Base-by-base conservation (phyloP, 2,888 invertebrate species). In the Lamellibrachia satsuma region DNA sequence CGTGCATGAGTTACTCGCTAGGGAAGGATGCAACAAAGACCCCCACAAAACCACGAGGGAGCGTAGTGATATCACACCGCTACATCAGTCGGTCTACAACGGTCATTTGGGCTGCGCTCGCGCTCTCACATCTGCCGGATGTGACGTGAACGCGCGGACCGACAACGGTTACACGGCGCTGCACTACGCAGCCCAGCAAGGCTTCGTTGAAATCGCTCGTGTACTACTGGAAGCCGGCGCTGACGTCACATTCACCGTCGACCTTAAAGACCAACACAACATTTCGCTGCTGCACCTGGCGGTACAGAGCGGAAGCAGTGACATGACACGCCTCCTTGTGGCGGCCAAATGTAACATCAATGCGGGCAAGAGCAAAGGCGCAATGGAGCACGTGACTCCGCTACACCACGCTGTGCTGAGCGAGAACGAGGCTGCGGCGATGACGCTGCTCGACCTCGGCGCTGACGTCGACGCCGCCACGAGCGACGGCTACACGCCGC, bases 351-450 rank as follows among this genome's bases (percentile, higher is more conserved):
- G 93, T 8, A 92, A 93, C 90, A 52, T 94, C n/a, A 94, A 94
- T 91, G 93, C 93, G 9, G 93, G 93, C 57, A 94, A 94, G 93
- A 93, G 60, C 11, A 93, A 93, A 93, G 93, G 93, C 27, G 90
- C 92, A 27, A 91, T 93, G 11, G 90, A 92, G 51, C 92, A 93
- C 27, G 92, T 94, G 51, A 94, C 93, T 8, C 93, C 94, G 3
- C 91, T 94, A 8, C 94, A 94, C 91, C 94, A 94, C 90, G 94
- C 94, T 3, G 94, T 94, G 39, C 92, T 93, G 90, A 93, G 93
- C 52, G 92, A 94, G 92, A 93, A 94, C 52, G 39, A 92, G 8
- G 93, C 93, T 22, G 92, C 95, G 11, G 94, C 94, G 27, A 91
- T 90, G 91, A 93, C 92, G 39, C 93, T 94, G 90, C 27, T 94